Conservation (phyloP, 1,140 invertebrate species). For the Sesamia nonagrioides region DNA sequence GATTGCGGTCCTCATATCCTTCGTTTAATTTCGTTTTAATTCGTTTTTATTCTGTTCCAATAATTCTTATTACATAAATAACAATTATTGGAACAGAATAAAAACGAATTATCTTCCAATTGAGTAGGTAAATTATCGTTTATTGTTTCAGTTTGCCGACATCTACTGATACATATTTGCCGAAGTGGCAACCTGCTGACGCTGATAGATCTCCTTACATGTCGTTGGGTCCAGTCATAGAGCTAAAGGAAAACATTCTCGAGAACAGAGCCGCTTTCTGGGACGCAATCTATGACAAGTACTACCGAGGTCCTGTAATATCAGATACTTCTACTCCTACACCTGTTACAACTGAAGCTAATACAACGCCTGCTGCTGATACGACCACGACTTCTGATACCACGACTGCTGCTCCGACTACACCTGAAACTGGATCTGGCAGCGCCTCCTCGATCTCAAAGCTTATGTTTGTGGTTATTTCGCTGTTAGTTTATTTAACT, state of each 20-base stretch:
- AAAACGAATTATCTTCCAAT: neutral
- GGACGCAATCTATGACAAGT: constrained; percentile 61
- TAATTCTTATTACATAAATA: too few species aligned
- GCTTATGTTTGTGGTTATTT: neutral
- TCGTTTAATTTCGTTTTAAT: too few species aligned
- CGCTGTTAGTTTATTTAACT: neutral
- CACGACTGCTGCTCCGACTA: neutral
- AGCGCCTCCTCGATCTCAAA: neutral
- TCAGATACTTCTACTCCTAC: neutral
- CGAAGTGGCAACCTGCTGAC: constrained; percentile 59
- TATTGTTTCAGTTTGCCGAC: constrained; percentile 60
- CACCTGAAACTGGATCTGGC: neutral
- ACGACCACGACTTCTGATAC: too few species aligned
- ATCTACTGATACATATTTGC: constrained; percentile 53
- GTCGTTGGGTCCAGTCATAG: constrained; percentile 54
- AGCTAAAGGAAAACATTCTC: constrained; percentile 52
- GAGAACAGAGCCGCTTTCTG: constrained; percentile 59
- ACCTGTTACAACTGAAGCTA: too few species aligned
- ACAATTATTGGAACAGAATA: too few species aligned
- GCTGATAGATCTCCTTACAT: constrained; percentile 60
- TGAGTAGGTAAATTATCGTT: neutral
- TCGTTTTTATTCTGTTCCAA: too few species aligned
- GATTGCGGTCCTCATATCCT: too few species aligned
- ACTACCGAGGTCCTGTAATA: constrained; percentile 51
- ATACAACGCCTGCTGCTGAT: too few species aligned